Conservation (phyloP, 2,888 invertebrate species). For the Linnaemya tessellans region DNA sequence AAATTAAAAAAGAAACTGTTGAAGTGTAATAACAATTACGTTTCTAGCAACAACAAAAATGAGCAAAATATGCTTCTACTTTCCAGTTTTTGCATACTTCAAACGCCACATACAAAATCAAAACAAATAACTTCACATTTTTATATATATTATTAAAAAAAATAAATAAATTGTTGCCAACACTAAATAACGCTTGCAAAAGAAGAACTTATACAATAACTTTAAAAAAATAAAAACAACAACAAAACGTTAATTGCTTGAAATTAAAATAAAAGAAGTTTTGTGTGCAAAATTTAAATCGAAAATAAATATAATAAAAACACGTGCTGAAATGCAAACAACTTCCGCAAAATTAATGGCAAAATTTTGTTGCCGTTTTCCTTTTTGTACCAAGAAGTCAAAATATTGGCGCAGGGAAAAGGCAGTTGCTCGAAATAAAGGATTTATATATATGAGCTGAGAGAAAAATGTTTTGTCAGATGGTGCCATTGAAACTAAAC, state of each 20-base stretch:
- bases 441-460: no score
- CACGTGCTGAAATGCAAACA: slow-evolving; percentile 68
- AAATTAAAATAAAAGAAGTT: slow-evolving; percentile 24
- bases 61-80: slow-evolving; percentile 19
- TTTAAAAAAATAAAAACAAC: slow-evolving; percentile 2
- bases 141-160: slow-evolving; percentile 6
- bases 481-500: no score
- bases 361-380: slow-evolving; percentile 14
- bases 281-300: slow-evolving; percentile 28
- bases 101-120: slow-evolving; percentile 38
- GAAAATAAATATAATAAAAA: slow-evolving; percentile 51
- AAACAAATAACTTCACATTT: slow-evolving; percentile 56
- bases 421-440: background rate
- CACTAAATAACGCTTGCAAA: slow-evolving; percentile 14
- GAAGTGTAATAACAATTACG: slow-evolving; percentile 68
- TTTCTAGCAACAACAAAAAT: slow-evolving; percentile 39
- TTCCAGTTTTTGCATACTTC: slow-evolving; percentile 46
- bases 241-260: slow-evolving; percentile 1
- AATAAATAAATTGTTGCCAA: background rate
- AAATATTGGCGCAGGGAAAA: background rate
- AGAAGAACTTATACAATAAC: slow-evolving; percentile 9
- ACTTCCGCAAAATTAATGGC: slow-evolving; percentile 60
- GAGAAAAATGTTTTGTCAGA: no score
- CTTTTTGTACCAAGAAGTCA: background rate
- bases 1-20: slow-evolving; percentile 48